Evolutionary conservation across 1,140 invertebrate species (phyloP).

Genomic region (Zaprionus davidi): DNA sequence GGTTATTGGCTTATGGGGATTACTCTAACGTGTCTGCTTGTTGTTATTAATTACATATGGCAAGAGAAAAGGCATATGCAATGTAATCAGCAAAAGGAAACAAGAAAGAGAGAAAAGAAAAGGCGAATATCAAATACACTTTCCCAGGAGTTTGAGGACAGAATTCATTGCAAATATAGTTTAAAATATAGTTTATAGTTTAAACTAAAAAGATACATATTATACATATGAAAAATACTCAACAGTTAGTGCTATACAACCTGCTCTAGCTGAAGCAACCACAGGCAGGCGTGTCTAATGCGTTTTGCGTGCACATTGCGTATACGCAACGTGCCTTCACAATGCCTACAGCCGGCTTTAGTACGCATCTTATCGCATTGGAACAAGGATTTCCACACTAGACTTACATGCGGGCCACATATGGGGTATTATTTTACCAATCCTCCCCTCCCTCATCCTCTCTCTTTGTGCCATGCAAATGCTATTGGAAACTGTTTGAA

Average conservation of each 20-base stretch:
- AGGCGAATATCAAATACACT: constrained; percentile 12
- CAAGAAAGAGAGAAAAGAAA: background rate
- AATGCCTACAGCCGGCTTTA: constrained; percentile 13
- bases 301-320: constrained; percentile 22
- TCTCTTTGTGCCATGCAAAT: background rate
- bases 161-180: too few relatives aligned
- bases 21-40: background rate
- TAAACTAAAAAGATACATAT: too few relatives aligned
- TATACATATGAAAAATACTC: too few relatives aligned
- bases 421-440: background rate
- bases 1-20: background rate
- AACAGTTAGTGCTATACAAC: too few relatives aligned
- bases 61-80: background rate
- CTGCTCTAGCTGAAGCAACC: background rate
- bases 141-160: too few relatives aligned
- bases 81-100: too few relatives aligned
- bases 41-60: constrained; percentile 5
- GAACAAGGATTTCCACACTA: background rate
- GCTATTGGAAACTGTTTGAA: constrained; percentile 35
- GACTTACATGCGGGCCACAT: background rate
- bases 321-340: constrained; percentile 54
- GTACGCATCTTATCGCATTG: background rate
- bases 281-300: background rate
- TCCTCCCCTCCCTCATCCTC: background rate
- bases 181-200: too few relatives aligned